phyloP scores from a whole-genome alignment of 2,888 invertebrate genomes.

The Bombylius major region DNA sequence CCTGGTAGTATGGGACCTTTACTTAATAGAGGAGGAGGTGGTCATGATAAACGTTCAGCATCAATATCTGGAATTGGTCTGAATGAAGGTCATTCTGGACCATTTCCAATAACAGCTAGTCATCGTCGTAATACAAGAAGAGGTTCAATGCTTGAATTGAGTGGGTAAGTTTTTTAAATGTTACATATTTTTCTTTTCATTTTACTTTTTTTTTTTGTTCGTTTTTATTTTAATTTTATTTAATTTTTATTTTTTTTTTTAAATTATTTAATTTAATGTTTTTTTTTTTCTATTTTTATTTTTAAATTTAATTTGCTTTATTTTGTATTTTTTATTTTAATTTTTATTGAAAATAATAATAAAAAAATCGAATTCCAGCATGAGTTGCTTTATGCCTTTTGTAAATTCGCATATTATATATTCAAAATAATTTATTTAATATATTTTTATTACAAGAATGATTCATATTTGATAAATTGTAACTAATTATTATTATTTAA shows the following conservation, averaged over 20 bases:
- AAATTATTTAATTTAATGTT: not conserved
- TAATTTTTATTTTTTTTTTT: not conserved
- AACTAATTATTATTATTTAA: too few relatives aligned
- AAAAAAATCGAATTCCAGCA: too few relatives aligned
- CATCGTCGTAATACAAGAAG: constrained; percentile 57
- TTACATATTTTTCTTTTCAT: not conserved
- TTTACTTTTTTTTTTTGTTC: constrained; percentile 1
- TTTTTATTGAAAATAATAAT: not conserved
- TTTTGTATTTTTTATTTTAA: not conserved
- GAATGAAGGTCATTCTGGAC: constrained; percentile 41
- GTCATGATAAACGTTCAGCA: constrained; percentile 17
- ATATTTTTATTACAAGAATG: too few relatives aligned
- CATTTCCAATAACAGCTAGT: constrained; percentile 52
- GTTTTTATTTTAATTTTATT: constrained; percentile 9
- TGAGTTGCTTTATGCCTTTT: too few relatives aligned
- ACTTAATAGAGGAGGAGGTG: constrained; percentile 18
- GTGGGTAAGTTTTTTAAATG: constrained; percentile 45
- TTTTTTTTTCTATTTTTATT: not conserved
- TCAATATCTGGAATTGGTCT: constrained; percentile 22
- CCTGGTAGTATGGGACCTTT: constrained; percentile 20
- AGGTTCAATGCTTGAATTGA: constrained; percentile 72
- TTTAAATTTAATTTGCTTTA: not conserved
- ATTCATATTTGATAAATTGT: too few relatives aligned
- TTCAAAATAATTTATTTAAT: too few relatives aligned
- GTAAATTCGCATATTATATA: too few relatives aligned